These are phyloP conservation scores for Brachyalestes nurse DNA, from an alignment of 2,797 vertebrate genomes.

Conservation along the genomic window DNA sequence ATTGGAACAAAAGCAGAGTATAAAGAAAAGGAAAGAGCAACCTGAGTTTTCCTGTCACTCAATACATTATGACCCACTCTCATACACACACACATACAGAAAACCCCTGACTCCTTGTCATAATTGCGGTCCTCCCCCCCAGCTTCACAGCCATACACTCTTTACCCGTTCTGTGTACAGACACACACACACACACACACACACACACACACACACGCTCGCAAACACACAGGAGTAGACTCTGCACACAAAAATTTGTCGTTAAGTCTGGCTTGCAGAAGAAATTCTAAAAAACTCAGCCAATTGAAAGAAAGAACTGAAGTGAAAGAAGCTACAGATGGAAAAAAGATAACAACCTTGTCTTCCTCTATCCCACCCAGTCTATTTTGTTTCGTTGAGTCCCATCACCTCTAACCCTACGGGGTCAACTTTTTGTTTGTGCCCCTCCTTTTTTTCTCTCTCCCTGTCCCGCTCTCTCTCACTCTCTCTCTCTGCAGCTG, in stretches of 20 bases:
- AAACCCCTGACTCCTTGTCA: too few species aligned
- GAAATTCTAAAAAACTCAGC: neutral
- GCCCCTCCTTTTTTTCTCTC: neutral
- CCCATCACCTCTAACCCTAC: conserved; percentile 54
- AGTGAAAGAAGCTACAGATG: neutral
- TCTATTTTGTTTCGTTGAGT: conserved; percentile 24
- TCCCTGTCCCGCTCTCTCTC: neutral
- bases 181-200: neutral
- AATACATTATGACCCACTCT: conserved; percentile 74
- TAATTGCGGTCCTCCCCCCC: conserved; percentile 70
- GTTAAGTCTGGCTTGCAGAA: neutral
- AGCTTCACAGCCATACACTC: conserved; percentile 33
- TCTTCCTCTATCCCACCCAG: conserved; percentile 6
- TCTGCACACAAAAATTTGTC: neutral
- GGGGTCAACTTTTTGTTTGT: conserved; percentile 39
- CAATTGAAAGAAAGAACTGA: conserved; percentile 67
- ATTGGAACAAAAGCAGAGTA: conserved; percentile 83
- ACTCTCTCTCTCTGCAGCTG: conserved; percentile 75
- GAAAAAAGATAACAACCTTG: neutral
- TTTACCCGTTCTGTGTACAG: neutral
- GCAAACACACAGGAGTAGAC: neutral
- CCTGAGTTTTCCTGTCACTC: conserved; percentile 84
- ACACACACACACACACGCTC: neutral
- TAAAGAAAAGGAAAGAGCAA: conserved; percentile 43
- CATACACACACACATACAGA: conserved; percentile 68